Conservation (phyloP, 2,888 invertebrate genomes). For the Rhingia campestris region DNA sequence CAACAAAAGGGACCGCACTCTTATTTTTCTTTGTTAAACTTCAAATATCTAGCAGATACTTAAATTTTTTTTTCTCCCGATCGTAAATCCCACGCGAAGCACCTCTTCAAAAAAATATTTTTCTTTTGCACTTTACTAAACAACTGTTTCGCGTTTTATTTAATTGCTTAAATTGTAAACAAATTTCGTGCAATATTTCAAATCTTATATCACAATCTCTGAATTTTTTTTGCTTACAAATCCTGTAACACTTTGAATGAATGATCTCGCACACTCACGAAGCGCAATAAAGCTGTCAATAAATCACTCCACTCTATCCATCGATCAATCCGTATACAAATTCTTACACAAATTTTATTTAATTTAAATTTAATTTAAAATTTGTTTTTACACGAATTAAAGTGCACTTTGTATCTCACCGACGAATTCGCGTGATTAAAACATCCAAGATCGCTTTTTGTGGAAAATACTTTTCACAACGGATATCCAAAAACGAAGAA, state of each 20-base stretch:
- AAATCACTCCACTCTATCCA: slow-evolving; percentile 13
- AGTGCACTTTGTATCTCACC: slow-evolving; percentile 39
- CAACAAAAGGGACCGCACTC: not conserved
- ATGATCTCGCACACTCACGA: not conserved
- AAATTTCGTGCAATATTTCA: slow-evolving; percentile 32
- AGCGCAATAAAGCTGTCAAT: slow-evolving; percentile 3
- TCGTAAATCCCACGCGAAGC: slow-evolving; percentile 12
- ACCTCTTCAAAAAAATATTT: slow-evolving; percentile 3
- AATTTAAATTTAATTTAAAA: not conserved
- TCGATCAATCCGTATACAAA: slow-evolving; percentile 15
- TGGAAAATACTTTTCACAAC: slow-evolving; percentile 34
- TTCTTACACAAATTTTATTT: slow-evolving; percentile 6
- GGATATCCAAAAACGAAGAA: slow-evolving; percentile 15
- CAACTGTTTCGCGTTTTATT: not conserved
- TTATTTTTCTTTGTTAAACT: no score
- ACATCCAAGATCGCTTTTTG: slow-evolving; percentile 27
- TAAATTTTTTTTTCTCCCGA: slow-evolving; percentile 16
- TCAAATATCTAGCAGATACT: not conserved
- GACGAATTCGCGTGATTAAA: not conserved
- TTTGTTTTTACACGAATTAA: slow-evolving; percentile 15
- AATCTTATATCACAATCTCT: slow-evolving; percentile 27
- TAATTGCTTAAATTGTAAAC: not conserved
- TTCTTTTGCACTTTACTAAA: slow-evolving; percentile 2
- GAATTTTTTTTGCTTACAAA: not conserved
- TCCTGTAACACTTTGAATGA: slow-evolving; percentile 12